A percentile compares a stretch with the other conserved stretches of the same genome.
Evolutionary conservation across 2,113 vertebrate species (phyloP).

Genomic region (Cynopterus brachyotis): DNA sequence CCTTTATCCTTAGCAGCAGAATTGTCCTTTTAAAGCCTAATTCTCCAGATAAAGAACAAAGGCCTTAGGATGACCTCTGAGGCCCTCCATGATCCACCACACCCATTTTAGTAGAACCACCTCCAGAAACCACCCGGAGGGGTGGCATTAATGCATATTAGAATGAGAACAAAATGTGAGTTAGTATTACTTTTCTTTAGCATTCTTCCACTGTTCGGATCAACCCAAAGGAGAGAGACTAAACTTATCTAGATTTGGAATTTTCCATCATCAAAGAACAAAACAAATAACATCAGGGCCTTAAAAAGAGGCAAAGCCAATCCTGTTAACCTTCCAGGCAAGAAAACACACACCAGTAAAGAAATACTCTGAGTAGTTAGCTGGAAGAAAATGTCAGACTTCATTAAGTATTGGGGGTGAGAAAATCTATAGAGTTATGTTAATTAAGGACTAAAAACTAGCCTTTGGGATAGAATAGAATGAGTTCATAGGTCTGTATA

Average conservation of each 20-base stretch:
- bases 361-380: not conserved
- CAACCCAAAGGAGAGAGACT: not conserved
- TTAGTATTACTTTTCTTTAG: not conserved
- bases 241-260: not conserved
- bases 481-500: not conserved
- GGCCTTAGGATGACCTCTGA: not conserved
- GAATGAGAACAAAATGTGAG: not conserved
- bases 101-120: not conserved
- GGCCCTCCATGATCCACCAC: not conserved
- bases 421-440: not conserved
- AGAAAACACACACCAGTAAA: not conserved
- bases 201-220: not conserved
- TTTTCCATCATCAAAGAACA: slow-evolving; percentile 19
- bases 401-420: not conserved
- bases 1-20: not conserved
- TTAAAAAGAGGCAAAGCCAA: not conserved
- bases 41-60: not conserved
- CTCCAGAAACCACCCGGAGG: not conserved
- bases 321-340: not conserved
- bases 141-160: not conserved
- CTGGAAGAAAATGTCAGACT: not conserved
- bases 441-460: slow-evolving; percentile 19
- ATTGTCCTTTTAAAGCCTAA: not conserved
- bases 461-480: not conserved
- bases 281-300: not conserved